phyloP scores from a whole-genome alignment of 2,797 vertebrate genomes.

The Halcyon chelicuti region DNA sequence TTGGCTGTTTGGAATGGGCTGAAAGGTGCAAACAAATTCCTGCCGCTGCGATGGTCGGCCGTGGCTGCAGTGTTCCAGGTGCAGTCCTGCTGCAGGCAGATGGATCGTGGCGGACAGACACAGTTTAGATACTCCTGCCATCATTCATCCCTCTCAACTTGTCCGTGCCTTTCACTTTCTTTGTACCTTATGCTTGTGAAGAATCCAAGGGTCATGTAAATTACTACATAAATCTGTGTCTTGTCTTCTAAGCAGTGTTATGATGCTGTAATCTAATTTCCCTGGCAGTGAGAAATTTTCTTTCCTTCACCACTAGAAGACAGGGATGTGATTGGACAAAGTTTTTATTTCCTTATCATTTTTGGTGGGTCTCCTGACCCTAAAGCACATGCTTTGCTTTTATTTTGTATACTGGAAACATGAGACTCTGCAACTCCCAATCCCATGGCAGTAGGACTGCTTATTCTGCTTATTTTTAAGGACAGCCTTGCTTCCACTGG shows the following conservation, averaged over 20 bases:
- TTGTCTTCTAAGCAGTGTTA: rapidly evolving
- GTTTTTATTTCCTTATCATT: background rate
- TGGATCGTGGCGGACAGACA: background rate
- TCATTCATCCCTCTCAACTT: background rate
- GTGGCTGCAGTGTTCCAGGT: background rate
- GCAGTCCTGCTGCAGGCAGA: background rate
- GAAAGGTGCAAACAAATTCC: background rate
- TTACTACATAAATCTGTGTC: background rate
- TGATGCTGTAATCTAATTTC: background rate
- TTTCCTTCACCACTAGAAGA: background rate
- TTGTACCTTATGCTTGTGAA: background rate
- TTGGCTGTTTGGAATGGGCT: background rate
- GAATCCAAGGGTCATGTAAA: background rate
- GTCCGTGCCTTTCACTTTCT: background rate
- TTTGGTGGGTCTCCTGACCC: background rate
- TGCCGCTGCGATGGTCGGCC: background rate
- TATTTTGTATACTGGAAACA: background rate
- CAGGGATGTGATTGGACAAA: background rate
- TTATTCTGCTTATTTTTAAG: background rate
- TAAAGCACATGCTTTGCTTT: background rate
- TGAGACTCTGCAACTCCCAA: background rate
- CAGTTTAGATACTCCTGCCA: rapidly evolving
- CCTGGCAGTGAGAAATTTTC: background rate
- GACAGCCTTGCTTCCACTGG: background rate
- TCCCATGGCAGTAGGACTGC: background rate